phyloP scores from a whole-genome alignment of 2,113 vertebrate species.

The Tragelaphus imberbis region DNA sequence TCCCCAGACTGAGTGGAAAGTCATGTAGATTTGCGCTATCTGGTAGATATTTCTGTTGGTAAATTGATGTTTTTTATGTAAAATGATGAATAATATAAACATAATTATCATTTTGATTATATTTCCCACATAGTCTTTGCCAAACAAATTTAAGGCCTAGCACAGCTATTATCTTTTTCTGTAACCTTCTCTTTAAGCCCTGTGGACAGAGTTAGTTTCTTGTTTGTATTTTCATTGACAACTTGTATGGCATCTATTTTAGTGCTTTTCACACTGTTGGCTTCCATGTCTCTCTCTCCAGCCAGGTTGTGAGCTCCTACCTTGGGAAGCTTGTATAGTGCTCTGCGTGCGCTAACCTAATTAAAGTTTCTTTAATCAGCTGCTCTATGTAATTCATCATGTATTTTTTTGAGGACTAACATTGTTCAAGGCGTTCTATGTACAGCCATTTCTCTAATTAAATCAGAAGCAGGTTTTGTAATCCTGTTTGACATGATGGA shows the following conservation, averaged over 20 bases:
- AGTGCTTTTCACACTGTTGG: background rate
- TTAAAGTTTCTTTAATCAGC: background rate
- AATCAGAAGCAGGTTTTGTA: background rate
- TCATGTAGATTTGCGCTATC: background rate
- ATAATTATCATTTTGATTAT: background rate
- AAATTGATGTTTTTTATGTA: background rate
- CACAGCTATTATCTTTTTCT: background rate
- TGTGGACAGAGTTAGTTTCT: background rate
- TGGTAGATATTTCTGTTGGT: background rate
- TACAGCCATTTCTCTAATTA: background rate
- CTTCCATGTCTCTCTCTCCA: background rate
- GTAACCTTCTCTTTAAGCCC: background rate
- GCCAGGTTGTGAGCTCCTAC: background rate
- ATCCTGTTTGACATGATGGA: background rate
- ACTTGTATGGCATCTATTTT: background rate
- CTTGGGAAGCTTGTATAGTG: background rate
- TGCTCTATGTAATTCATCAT: background rate
- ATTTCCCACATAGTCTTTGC: background rate
- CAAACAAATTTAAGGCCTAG: background rate
- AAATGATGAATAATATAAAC: background rate
- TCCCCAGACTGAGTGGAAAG: background rate
- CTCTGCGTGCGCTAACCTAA: background rate
- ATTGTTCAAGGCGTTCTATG: background rate
- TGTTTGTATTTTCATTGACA: background rate
- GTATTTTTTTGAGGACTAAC: background rate